phyloP scores from a whole-genome alignment of 2,797 vertebrate genomes.

The Onychomys leucogaster region DNA sequence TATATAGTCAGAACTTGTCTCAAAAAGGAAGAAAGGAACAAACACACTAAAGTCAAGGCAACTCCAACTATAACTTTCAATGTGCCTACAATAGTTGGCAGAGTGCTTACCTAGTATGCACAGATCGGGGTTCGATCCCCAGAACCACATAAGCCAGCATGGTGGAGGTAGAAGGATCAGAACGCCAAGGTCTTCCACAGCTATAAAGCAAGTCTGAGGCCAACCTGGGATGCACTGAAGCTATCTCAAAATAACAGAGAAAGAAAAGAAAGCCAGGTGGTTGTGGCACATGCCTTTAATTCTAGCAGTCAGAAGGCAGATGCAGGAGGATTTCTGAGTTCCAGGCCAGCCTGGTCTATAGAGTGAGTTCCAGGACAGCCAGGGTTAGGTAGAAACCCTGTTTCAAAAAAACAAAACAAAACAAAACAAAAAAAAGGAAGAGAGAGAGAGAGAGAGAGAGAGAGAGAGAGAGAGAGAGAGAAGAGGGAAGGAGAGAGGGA shows the following conservation, averaged over 20 bases:
- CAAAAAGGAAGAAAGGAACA: background rate
- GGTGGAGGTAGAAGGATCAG: background rate
- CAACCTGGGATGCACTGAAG: background rate
- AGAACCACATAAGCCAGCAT: background rate
- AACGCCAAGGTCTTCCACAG: background rate
- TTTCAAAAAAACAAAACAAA: background rate
- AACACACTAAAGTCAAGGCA: background rate
- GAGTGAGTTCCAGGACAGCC: too few species aligned
- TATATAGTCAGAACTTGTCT: background rate
- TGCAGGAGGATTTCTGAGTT: too few species aligned
- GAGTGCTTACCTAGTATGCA: background rate
- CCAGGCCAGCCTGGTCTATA: too few species aligned
- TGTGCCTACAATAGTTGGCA: background rate
- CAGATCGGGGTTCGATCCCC: background rate
- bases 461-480: too few species aligned
- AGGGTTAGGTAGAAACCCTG: too few species aligned
- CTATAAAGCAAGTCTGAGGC: background rate
- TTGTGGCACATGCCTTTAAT: too few species aligned
- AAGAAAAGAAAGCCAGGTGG: background rate
- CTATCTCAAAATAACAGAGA: conserved; percentile 29
- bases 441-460: too few species aligned
- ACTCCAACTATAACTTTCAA: background rate
- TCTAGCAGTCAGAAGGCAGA: too few species aligned
- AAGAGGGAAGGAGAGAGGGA: too few species aligned
- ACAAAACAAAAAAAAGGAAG: too few species aligned